Evolutionary conservation across 1,140 invertebrate species (phyloP).

Genomic region (Galendromus occidentalis): DNA sequence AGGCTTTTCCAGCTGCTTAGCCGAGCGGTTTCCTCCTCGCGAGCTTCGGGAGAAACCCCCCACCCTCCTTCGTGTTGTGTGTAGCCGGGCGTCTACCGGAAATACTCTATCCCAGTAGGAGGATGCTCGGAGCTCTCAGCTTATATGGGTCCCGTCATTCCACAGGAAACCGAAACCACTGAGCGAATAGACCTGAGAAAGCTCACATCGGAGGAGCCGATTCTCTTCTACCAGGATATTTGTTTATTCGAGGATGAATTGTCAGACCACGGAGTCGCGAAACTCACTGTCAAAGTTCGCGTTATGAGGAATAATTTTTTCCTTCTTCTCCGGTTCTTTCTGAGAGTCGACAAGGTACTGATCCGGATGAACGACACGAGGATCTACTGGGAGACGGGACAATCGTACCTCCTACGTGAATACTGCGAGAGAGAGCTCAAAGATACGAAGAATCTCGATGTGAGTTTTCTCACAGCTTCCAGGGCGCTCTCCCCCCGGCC

Average conservation of each 20-base stretch:
- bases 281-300: conserved; percentile 75
- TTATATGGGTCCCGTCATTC: too few relatives aligned
- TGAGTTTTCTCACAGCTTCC: neutral
- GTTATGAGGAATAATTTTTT: conserved; percentile 89
- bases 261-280: conserved; percentile 87
- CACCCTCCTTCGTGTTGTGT: too few relatives aligned
- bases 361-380: conserved; percentile 75
- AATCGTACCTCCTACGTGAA: conserved; percentile 19
- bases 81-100: too few relatives aligned
- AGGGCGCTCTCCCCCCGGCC: neutral
- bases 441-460: conserved; percentile 13
- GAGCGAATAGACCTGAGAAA: conserved; percentile 73
- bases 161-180: conserved; percentile 36
- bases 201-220: conserved; percentile 69
- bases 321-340: conserved; percentile 67
- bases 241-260: conserved; percentile 93
- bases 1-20: too few relatives aligned
- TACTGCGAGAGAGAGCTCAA: conserved; percentile 20
- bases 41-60: too few relatives aligned
- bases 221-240: conserved; percentile 82
- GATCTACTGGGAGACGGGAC: conserved; percentile 50
- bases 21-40: too few relatives aligned
- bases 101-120: too few relatives aligned
- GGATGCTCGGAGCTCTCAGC: too few relatives aligned
- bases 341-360: conserved; percentile 80